phyloP scores from a whole-genome alignment of 2,888 invertebrate genomes.

The Helobdella robusta region DNA sequence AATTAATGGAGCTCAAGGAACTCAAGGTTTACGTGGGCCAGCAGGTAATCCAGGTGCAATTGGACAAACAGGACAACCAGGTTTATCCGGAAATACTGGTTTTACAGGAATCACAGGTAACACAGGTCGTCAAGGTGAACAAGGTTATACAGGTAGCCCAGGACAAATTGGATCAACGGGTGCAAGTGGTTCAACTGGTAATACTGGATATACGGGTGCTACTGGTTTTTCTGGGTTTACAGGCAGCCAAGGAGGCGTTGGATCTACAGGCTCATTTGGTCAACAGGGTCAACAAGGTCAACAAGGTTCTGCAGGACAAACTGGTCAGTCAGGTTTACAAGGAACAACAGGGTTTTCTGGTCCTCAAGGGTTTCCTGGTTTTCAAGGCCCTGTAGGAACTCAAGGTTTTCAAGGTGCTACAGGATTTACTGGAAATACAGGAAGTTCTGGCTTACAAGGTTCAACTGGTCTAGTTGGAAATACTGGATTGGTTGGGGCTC shows the following conservation, averaged over 20 bases:
- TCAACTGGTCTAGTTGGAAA: background rate
- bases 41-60: background rate
- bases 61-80: background rate
- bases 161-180: slow-evolving; percentile 39
- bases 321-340: slow-evolving; percentile 3
- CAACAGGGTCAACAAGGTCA: slow-evolving; percentile 38
- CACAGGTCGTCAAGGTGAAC: background rate
- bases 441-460: slow-evolving; percentile 21
- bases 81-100: slow-evolving; percentile 10
- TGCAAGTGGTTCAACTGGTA: slow-evolving; percentile 29
- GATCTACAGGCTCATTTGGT: slow-evolving; percentile 36
- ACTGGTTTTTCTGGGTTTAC: background rate
- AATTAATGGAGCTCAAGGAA: slow-evolving; percentile 14
- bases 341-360: slow-evolving; percentile 27
- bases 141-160: slow-evolving; percentile 36
- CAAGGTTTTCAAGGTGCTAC: slow-evolving; percentile 21
- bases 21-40: background rate
- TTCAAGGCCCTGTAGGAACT: slow-evolving; percentile 24
- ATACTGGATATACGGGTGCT: background rate
- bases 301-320: background rate
- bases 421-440: slow-evolving; percentile 23
- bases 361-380: slow-evolving; percentile 22
- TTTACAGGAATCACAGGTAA: background rate
- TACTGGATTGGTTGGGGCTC: background rate
- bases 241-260: too few species aligned